Evolutionary conservation across 2,797 vertebrate species (phyloP).

Genomic region (Eidolon dupreanum): DNA sequence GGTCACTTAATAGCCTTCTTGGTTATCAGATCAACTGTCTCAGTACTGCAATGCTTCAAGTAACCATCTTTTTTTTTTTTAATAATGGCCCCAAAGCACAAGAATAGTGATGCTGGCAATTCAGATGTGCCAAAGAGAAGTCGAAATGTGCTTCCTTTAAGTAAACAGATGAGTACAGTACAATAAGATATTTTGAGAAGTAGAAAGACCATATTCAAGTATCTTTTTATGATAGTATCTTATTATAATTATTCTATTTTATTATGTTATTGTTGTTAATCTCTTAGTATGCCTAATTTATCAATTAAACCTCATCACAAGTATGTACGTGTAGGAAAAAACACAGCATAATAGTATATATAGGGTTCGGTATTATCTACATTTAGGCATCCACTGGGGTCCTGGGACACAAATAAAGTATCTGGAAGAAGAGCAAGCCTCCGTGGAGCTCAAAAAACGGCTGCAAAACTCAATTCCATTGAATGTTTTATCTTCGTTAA

Average conservation of each 20-base stretch:
- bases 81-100: not conserved
- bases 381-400: not conserved
- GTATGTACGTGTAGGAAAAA: not conserved
- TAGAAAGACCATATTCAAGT: not conserved
- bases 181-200: not conserved
- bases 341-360: too few species aligned
- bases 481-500: conserved; percentile 69
- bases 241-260: not conserved
- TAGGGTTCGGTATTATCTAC: not conserved
- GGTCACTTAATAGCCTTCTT: not conserved
- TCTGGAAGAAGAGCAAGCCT: conserved; percentile 31
- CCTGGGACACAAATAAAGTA: not conserved
- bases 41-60: not conserved
- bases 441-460: conserved; percentile 45
- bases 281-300: not conserved
- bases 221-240: not conserved
- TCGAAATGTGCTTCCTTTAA: not conserved
- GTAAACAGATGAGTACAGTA: not conserved
- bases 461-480: conserved; percentile 56
- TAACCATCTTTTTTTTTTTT: not conserved
- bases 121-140: not conserved
- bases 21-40: not conserved
- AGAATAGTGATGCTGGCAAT: not conserved
- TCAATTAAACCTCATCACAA: not conserved
- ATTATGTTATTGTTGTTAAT: not conserved